A percentile compares a stretch with the other conserved stretches of the same genome.
phyloP scores from a whole-genome alignment of 2,113 vertebrate genomes.

The Bostrychus sinensis region DNA sequence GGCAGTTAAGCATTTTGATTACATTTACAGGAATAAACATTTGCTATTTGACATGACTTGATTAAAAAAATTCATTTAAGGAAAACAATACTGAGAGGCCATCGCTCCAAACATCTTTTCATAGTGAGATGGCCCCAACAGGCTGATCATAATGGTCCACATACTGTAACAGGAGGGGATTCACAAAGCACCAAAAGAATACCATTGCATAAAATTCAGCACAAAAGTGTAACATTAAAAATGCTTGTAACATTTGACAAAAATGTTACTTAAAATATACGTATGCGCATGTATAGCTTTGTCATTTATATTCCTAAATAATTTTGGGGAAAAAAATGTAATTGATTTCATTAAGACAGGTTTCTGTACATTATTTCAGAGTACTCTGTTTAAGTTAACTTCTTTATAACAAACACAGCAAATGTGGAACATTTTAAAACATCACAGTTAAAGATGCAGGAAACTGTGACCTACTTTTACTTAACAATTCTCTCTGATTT shows the following conservation, averaged over 20 bases:
- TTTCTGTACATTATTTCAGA: too few relatives aligned
- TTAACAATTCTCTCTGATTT: neutral
- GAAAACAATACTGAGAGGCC: neutral
- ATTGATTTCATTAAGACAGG: neutral
- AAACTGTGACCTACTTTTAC: neutral
- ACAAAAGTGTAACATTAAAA: conserved; percentile 28
- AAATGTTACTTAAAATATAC: conserved; percentile 2
- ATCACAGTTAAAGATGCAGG: neutral
- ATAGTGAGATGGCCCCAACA: neutral
- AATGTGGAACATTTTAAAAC: neutral
- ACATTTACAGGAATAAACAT: neutral
- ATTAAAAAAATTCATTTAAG: neutral
- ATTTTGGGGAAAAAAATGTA: neutral
- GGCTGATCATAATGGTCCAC: neutral
- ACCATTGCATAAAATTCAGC: conserved; percentile 32
- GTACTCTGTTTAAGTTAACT: neutral
- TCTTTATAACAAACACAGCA: neutral
- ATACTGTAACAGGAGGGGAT: neutral
- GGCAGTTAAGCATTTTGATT: conserved; percentile 2
- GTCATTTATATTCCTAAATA: neutral
- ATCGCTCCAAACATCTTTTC: neutral
- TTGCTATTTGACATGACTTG: neutral
- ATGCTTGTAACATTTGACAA: conserved; percentile 16
- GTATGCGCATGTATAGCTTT: neutral
- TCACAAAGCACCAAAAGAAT: conserved; percentile 19